phyloP scores from a whole-genome alignment of 2,888 invertebrate genomes.

The Eristalis pertinax region DNA sequence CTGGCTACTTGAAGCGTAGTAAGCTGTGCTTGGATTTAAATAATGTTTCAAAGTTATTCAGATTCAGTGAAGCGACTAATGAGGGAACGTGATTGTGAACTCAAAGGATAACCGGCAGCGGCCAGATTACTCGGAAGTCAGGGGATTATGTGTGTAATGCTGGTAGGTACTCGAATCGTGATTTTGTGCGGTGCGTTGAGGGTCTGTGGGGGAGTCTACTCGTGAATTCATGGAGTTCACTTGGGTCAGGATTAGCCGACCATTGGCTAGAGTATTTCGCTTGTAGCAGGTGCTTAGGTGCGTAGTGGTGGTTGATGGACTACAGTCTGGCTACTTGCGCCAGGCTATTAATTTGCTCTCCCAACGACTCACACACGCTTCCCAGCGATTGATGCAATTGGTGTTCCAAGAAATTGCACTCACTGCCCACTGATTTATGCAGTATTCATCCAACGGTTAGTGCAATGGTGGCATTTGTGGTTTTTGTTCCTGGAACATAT shows the following conservation, averaged over 20 bases:
- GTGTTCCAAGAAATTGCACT: too few relatives aligned
- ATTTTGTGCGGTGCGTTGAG: neutral
- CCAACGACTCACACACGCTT: too few relatives aligned
- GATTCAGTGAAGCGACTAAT: neutral
- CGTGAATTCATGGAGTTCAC: neutral
- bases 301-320: too few relatives aligned
- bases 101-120: neutral
- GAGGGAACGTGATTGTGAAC: neutral
- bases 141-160: neutral
- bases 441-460: too few relatives aligned
- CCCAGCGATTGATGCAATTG: too few relatives aligned
- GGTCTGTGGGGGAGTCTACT: neutral
- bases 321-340: too few relatives aligned
- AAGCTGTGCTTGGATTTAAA: neutral
- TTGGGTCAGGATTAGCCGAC: neutral
- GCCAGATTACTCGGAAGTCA: neutral
- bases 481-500: too few relatives aligned
- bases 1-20: constrained; percentile 2
- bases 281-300: too few relatives aligned
- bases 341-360: too few relatives aligned
- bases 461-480: too few relatives aligned
- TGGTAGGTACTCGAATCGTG: neutral
- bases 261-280: neutral
- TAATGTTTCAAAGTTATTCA: neutral
- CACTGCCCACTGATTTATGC: too few relatives aligned